A percentile compares a stretch with the other conserved stretches of the same genome.
Evolutionary conservation across 2,797 vertebrate genomes (phyloP).

Genomic region (Trematomus bernacchii): DNA sequence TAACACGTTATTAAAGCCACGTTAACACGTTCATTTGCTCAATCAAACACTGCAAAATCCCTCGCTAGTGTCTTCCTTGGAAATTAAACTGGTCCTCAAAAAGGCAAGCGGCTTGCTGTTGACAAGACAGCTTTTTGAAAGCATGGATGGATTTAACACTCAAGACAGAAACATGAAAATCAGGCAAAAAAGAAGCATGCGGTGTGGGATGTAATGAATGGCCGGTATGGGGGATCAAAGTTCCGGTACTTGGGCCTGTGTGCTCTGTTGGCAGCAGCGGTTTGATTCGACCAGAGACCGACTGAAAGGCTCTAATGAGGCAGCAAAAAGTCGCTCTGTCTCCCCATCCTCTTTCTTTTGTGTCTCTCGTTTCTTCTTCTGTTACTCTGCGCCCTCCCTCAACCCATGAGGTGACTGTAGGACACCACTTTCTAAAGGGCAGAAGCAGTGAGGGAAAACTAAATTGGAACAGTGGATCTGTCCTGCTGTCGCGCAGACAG

Average conservation of each 20-base stretch:
- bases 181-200: constrained; percentile 7
- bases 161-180: not conserved
- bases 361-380: not conserved
- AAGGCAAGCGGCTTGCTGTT: not conserved
- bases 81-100: not conserved
- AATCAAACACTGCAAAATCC: constrained; percentile 13
- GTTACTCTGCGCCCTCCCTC: constrained; percentile 6
- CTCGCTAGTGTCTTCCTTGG: not conserved
- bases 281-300: constrained; percentile 45
- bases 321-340: constrained; percentile 13
- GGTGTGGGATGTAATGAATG: constrained; percentile 21
- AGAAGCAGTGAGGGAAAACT: not conserved
- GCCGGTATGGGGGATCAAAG: constrained; percentile 36
- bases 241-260: not conserved
- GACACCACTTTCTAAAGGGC: constrained; percentile 32
- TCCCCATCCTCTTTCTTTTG: constrained; percentile 4
- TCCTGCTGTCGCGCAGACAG: not conserved
- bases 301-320: constrained; percentile 61
- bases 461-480: constrained; percentile 7
- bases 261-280: constrained; percentile 4
- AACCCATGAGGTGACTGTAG: constrained; percentile 26
- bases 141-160: constrained; percentile 24
- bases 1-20: constrained; percentile 27
- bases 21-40: constrained; percentile 21
- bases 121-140: constrained; percentile 17